Percentiles rank a stretch among this genome's conserved stretches.
Evolutionary conservation across 2,113 vertebrate genomes (phyloP).

Genomic region (Petrocephalus zakoni): DNA sequence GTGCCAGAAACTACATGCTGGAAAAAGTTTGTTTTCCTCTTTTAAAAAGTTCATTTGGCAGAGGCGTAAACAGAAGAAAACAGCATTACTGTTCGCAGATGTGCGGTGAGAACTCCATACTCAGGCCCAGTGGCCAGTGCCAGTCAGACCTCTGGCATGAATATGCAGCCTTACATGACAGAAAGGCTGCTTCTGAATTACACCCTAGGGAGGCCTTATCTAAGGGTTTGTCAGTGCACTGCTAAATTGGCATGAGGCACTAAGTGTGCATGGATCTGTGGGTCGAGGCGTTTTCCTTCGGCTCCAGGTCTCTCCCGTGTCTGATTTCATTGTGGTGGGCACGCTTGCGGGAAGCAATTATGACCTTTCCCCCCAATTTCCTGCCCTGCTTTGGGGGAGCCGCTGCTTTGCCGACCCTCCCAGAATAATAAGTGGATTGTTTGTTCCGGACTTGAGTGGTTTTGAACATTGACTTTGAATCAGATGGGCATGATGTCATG

Average conservation of each 20-base stretch:
- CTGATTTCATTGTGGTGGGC: neutral
- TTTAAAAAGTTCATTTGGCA: constrained; percentile 7
- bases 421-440: neutral
- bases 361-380: neutral
- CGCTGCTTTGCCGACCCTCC: neutral
- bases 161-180: constrained; percentile 28
- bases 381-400: neutral
- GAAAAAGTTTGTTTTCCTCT: neutral
- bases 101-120: neutral
- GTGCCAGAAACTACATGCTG: neutral
- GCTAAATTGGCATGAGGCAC: constrained; percentile 25
- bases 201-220: constrained; percentile 16
- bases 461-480: neutral
- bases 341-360: neutral
- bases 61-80: constrained; percentile 5
- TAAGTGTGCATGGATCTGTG: constrained; percentile 13
- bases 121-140: constrained; percentile 1
- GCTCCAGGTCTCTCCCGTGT: neutral
- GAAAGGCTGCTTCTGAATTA: constrained; percentile 30
- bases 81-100: constrained; percentile 15
- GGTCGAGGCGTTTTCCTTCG: neutral
- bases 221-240: constrained; percentile 37
- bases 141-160: neutral
- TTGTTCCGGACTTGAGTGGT: neutral
- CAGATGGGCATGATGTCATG: constrained; percentile 14